Base-by-base conservation (phyloP, 2,113 vertebrate species). In the Columba janthina region DNA sequence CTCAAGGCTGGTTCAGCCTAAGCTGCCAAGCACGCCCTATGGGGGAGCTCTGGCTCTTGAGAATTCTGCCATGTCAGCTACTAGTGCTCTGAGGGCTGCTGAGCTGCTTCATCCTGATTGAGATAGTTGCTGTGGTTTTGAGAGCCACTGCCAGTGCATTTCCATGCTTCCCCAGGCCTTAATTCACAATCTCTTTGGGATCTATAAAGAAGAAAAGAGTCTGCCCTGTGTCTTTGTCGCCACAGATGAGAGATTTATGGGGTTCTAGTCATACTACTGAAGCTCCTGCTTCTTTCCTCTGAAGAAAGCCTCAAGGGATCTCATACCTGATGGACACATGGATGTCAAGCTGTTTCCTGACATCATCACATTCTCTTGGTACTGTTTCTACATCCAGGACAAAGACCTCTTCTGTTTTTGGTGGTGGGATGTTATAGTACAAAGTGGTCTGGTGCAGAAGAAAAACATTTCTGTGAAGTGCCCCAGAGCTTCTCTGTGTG, bases 281-380 rank as follows among this genome's bases (percentile, higher is more conserved):
- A 9, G 6, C 22, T 79, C 17, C 31, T 6, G 13, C 24, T 53
- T 72, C 18, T 79, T 70, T 67, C 28, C 31, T 71, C 20, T 66
- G 62, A 80, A 74, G 65, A 64, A 80, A 42, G 7, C 16, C 26
- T 71, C 15, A 65, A 18, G 44, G 16, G 28, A 25, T 46, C 64
- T 79, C 95, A 32, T 96, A 97, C 97, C 96, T 96, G 66, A 92
- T 92, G 93, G 84, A 89, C 22, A 97, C 3, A 2, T 53, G 64
- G 34, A 97, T 77, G 42, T 90, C 82, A 92, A 97, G 38, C 56
- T 72, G 17, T 61, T 94, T 94, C 65, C 60, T 86, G 32, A 72
- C 44, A 66, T 34, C 80, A 11, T 58, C 61, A 73, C 94, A 96
- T 50, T 89, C 36, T 48, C 38, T 74, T 60, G 90, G 48, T 51